Conservation (phyloP, 2,113 vertebrate species). For the Thalassoma bifasciatum region DNA sequence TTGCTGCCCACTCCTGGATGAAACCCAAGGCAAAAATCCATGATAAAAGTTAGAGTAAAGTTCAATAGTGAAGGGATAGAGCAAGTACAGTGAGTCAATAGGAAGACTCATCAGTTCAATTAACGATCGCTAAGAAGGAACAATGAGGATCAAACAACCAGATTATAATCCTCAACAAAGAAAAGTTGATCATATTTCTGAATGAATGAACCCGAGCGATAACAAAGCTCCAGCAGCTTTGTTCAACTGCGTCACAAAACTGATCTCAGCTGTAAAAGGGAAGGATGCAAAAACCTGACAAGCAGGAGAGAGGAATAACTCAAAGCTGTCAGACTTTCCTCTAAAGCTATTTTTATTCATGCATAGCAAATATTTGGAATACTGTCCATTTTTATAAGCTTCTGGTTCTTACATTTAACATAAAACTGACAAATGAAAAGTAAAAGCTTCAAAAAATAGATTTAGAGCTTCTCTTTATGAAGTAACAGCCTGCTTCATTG, state of each 20-base stretch:
- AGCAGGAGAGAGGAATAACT: too few species aligned
- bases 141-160: neutral
- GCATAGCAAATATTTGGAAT: neutral
- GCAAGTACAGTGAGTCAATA: neutral
- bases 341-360: slow-evolving; percentile 20
- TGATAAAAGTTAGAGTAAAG: neutral
- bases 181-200: neutral
- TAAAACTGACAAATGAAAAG: neutral
- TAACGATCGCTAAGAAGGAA: neutral
- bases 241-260: slow-evolving; percentile 9
- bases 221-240: slow-evolving; percentile 1
- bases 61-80: neutral
- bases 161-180: neutral
- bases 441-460: neutral
- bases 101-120: neutral
- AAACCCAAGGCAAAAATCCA: slow-evolving; percentile 17
- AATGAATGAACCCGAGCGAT: neutral
- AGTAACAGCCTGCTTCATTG: neutral
- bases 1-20: slow-evolving; percentile 90
- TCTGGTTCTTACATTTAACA: neutral
- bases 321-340: slow-evolving; percentile 16
- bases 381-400: neutral
- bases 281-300: slow-evolving; percentile 20
- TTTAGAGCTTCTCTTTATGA: neutral
- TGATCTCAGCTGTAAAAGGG: neutral